Evolutionary conservation across 30 jellyfish, hydroid and myxozoan genomes (phyloP).

Genomic region (Cassiopea xamachana): DNA sequence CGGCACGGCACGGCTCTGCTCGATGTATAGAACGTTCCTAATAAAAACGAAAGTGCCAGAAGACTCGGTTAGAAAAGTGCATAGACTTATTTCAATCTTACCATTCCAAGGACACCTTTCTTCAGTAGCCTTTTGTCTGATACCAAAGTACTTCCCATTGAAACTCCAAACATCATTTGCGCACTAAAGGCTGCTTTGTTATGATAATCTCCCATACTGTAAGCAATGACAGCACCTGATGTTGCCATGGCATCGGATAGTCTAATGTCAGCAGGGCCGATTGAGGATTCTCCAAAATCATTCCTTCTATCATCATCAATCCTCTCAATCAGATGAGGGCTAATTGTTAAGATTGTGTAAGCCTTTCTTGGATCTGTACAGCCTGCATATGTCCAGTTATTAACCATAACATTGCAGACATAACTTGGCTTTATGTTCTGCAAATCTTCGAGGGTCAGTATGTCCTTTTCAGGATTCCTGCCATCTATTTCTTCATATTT

Average conservation of each 20-base stretch:
- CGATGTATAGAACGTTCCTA: no score
- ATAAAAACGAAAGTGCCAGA: no score
- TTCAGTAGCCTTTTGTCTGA: conserved; percentile 53
- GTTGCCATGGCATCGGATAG: conserved; percentile 89
- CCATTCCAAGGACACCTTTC: conserved; percentile 24
- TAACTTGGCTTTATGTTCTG: conserved; percentile 44
- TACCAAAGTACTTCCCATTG: conserved; percentile 82
- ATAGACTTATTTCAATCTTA: not conserved
- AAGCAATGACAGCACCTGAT: conserved; percentile 77
- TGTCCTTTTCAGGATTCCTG: not conserved
- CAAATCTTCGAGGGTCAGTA: conserved; percentile 65
- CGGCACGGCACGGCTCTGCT: no score
- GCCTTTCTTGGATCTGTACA: conserved; percentile 21
- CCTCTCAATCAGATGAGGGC: conserved; percentile 73
- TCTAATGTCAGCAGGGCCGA: conserved; percentile 62
- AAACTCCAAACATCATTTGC: conserved; percentile 76
- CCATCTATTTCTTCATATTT: conserved; percentile 33
- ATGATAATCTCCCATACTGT: conserved; percentile 67
- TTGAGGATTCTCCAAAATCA: conserved; percentile 55
- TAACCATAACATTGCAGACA: conserved; percentile 72
- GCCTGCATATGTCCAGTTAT: conserved; percentile 62
- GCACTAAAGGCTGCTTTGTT: conserved; percentile 60
- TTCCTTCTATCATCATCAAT: conserved; percentile 67
- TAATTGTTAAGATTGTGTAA: conserved; percentile 57
- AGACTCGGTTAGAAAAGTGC: no score